These are phyloP conservation scores for Pholis gunnellus DNA, from an alignment of 2,113 vertebrate species.

Conservation along the genomic window DNA sequence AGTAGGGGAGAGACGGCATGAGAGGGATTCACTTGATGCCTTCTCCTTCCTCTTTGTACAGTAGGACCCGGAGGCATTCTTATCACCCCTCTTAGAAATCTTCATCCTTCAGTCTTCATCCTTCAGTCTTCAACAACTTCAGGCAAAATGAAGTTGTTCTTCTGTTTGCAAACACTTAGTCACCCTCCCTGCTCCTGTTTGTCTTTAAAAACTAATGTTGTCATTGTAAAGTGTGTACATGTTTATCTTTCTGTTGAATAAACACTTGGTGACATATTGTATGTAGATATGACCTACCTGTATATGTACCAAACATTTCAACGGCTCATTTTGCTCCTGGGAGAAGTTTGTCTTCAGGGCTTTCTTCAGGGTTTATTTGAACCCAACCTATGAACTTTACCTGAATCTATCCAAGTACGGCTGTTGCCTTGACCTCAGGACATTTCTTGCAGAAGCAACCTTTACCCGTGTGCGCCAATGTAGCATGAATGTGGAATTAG, in stretches of 20 bases:
- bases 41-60: constrained; percentile 14
- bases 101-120: too few species aligned
- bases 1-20: constrained; percentile 37
- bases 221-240: neutral
- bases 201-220: neutral
- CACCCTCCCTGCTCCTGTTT: neutral
- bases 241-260: neutral
- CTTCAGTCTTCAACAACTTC: too few species aligned
- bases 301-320: neutral
- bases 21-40: constrained; percentile 19
- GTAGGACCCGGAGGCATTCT: constrained; percentile 17
- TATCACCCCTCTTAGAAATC: constrained; percentile 39
- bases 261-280: neutral
- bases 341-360: too few species aligned
- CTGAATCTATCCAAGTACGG: too few species aligned
- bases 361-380: too few species aligned
- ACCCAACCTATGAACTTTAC: too few species aligned
- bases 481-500: too few species aligned
- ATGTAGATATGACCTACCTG: too few species aligned
- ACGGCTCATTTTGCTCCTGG: too few species aligned
- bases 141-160: constrained; percentile 48
- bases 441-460: too few species aligned
- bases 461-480: too few species aligned
- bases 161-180: neutral
- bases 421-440: too few species aligned